Evolutionary conservation across 2,888 invertebrate species (phyloP), one percentile per base, ranked within the genome.

Genomic region (Chymomyza fuscimana): DNA sequence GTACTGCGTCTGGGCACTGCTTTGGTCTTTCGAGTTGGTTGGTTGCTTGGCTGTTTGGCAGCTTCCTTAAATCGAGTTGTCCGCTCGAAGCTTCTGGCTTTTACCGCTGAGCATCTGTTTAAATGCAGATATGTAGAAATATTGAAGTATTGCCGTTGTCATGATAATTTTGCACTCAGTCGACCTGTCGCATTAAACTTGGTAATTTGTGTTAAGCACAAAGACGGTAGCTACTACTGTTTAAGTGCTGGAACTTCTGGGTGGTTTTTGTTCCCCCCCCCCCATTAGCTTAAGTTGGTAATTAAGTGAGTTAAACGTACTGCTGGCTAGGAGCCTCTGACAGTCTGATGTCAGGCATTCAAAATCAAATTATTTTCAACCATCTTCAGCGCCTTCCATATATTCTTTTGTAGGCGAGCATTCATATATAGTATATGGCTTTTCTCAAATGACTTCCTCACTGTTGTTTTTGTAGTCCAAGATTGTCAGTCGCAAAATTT

Each of bases 161-260:
- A 86, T 88, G 84, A 81, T 86, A 81, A 78, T 86, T 87, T 72
- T 64, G 82, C 64, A 65, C 61, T 65, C 65, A 16, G 60, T 36
- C 68, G 66, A 73, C 70, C 81, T 84, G 84, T 88, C 85, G 77
- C 79, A 79, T 84, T 85, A 88, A 88, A 88, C 73, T 87, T 73
- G 75, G 70, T 86, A 87, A 85, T 88, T 85, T 85, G 87, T 88
- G 88, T 84, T 85, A 78, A 86, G 72, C 86, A 76, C 22, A 46
- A 74, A 79, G 77, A 84, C 84, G 73, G 87, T 52, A 86, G 85
- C 88, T 63, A 78, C 82, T 83, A 82, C 81, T 84, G 81, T 82
- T 82, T 81, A 80, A 81, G 77, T 77, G 82, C 65, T 54, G 54
- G 3, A 54, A 69, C 87, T 83, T 87, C 87, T 83, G 83, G 83